These are phyloP conservation scores for Nerophis lumbriciformis DNA, from an alignment of 2,113 vertebrate genomes.

Conservation along the genomic window DNA sequence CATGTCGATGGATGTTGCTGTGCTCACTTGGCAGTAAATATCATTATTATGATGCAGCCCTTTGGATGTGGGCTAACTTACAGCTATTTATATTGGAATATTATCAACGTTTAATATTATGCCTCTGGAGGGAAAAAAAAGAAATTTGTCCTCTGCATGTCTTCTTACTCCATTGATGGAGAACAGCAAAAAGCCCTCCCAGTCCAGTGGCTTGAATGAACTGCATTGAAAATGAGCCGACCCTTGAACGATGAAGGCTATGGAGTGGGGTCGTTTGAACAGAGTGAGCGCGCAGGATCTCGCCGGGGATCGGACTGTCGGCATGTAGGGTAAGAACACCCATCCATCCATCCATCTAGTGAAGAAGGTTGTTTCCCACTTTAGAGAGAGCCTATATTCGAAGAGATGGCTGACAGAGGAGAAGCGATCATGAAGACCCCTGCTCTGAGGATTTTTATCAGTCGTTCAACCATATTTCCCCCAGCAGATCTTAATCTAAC, in stretches of 20 bases:
- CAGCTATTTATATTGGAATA: slow-evolving; percentile 7
- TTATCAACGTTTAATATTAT: slow-evolving; percentile 1
- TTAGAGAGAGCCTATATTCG: slow-evolving; percentile 22
- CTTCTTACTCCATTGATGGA: slow-evolving; percentile 1
- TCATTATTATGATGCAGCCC: slow-evolving; percentile 1
- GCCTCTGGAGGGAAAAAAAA: too few species aligned
- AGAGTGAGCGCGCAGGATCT: slow-evolving; percentile 43
- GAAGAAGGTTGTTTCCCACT: background rate
- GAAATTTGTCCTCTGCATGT: slow-evolving; percentile 16
- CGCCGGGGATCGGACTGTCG: slow-evolving; percentile 30
- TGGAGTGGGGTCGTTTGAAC: slow-evolving; percentile 44
- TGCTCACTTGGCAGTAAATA: slow-evolving; percentile 45
- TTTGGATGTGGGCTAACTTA: slow-evolving; percentile 3
- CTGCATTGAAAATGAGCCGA: slow-evolving; percentile 50
- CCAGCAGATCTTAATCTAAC: background rate
- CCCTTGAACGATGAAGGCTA: slow-evolving; percentile 31
- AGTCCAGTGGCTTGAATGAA: slow-evolving; percentile 14
- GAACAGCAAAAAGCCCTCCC: background rate
- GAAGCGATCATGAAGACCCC: slow-evolving; percentile 50
- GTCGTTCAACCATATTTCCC: slow-evolving; percentile 20
- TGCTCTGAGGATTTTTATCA: slow-evolving; percentile 45
- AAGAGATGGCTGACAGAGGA: slow-evolving; percentile 53
- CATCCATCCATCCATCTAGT: slow-evolving; percentile 28
- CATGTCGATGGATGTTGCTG: slow-evolving; percentile 58
- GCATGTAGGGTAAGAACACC: slow-evolving; percentile 51